These are phyloP conservation scores for Carabus problematicus DNA, from an alignment of 2,888 invertebrate species.

Conservation along the genomic window DNA sequence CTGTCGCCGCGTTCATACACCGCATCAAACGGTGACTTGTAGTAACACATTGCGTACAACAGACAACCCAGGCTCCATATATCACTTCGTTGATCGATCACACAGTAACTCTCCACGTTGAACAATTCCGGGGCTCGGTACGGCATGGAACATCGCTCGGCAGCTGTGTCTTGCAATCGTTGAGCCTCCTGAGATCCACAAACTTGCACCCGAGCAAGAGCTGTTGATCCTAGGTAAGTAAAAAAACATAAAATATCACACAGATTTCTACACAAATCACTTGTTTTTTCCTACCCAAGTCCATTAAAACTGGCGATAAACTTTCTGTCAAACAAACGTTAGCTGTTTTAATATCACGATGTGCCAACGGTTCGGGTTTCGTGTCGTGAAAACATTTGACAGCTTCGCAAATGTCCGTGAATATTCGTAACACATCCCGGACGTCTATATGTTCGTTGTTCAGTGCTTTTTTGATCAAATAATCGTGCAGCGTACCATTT, in stretches of 20 bases:
- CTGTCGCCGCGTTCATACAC: conserved; percentile 87
- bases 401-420: conserved; percentile 76
- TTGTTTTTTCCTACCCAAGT: conserved; percentile 68
- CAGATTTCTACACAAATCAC: background rate
- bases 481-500: conserved; percentile 77
- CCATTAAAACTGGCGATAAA: conserved; percentile 79
- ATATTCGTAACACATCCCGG: conserved; percentile 71
- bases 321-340: conserved; percentile 80
- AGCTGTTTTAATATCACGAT: conserved; percentile 85
- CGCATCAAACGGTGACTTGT: conserved; percentile 84
- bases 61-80: conserved; percentile 91
- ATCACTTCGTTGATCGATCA: conserved; percentile 84
- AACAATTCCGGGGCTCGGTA: conserved; percentile 90
- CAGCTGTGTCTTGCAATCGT: conserved; percentile 78
- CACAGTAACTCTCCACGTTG: conserved; percentile 80
- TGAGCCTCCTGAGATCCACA: conserved; percentile 74
- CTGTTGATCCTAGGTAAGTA: conserved; percentile 66
- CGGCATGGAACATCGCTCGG: conserved; percentile 86
- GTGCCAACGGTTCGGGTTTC: conserved; percentile 76
- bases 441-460: conserved; percentile 69
- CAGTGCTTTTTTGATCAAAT: conserved; percentile 67
- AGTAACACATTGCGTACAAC: conserved; percentile 84
- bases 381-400: conserved; percentile 76
- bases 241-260: background rate
- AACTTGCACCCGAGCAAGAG: conserved; percentile 69